phyloP scores from a whole-genome alignment of 2,797 vertebrate species.

The Heliangelus exortis region DNA sequence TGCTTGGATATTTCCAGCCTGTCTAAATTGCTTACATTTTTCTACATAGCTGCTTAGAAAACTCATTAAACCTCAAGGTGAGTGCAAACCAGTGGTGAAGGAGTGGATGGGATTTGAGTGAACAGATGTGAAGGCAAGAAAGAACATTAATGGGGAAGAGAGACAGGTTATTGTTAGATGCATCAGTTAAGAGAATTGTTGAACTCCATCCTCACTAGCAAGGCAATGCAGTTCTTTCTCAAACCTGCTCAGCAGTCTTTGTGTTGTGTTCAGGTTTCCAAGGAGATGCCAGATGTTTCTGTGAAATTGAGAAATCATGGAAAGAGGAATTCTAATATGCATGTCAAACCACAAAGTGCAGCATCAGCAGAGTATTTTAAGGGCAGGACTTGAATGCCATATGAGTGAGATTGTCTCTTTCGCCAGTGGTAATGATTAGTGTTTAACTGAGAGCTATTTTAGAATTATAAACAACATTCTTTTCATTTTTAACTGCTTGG shows the following conservation, averaged over 20 bases:
- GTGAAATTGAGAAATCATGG: slow-evolving; percentile 40
- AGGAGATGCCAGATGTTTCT: slow-evolving; percentile 48
- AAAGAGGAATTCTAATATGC: slow-evolving; percentile 22
- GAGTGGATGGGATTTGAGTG: not conserved
- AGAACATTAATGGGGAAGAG: not conserved
- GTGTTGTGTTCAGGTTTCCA: slow-evolving; percentile 54
- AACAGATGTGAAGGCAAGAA: not conserved
- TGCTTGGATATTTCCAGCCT: not conserved
- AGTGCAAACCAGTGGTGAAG: not conserved
- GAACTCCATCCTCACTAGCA: not conserved
- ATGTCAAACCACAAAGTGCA: not conserved
- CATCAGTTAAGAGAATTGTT: not conserved
- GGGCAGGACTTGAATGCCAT: not conserved
- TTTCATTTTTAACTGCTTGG: slow-evolving; percentile 42
- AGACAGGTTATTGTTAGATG: not conserved
- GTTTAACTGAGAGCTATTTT: slow-evolving; percentile 43
- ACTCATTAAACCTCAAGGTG: not conserved
- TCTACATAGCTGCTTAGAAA: not conserved
- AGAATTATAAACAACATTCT: slow-evolving; percentile 51
- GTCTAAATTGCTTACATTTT: not conserved
- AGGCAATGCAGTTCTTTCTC: slow-evolving; percentile 20
- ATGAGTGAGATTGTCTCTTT: not conserved
- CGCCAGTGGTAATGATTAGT: not conserved
- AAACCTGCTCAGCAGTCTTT: not conserved
- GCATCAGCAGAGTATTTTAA: not conserved